Evolutionary conservation across 2,797 vertebrate genomes (phyloP).

Genomic region (Girardinus metallicus): DNA sequence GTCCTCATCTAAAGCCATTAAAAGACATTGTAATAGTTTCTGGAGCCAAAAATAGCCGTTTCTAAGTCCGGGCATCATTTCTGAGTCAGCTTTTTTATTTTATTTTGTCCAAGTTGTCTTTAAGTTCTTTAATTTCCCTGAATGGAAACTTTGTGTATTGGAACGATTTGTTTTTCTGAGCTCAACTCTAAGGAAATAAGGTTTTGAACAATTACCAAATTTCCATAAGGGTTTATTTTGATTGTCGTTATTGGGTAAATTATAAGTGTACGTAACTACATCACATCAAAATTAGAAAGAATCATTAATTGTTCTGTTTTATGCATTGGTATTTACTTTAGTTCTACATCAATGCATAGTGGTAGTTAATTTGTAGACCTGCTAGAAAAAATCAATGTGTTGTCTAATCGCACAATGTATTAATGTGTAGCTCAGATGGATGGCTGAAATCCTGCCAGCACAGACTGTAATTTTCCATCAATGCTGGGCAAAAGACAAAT

Average conservation of each 20-base stretch:
- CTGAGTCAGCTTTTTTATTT: background rate
- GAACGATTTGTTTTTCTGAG: conserved; percentile 49
- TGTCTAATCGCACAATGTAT: conserved; percentile 55
- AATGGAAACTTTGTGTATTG: background rate
- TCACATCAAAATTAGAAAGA: conserved; percentile 51
- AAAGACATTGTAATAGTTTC: background rate
- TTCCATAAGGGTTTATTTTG: conserved; percentile 65
- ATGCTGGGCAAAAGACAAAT: conserved; percentile 17
- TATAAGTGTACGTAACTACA: conserved; percentile 49
- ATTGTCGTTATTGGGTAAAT: conserved; percentile 61
- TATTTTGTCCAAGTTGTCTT: background rate
- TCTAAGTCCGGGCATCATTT: background rate
- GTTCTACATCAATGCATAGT: conserved; percentile 44
- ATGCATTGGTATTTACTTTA: conserved; percentile 34
- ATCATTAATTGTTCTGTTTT: conserved; percentile 64
- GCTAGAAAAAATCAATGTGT: conserved; percentile 61
- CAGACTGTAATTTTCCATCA: conserved; percentile 43
- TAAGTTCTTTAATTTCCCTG: background rate
- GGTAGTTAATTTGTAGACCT: conserved; percentile 55
- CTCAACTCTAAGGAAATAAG: conserved; percentile 63
- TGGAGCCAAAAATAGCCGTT: background rate
- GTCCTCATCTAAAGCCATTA: background rate
- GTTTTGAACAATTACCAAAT: conserved; percentile 68
- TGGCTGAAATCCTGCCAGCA: conserved; percentile 38
- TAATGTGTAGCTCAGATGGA: conserved; percentile 38